Conservation (phyloP, 2,113 vertebrate species). For the Baryphthengus martii region DNA sequence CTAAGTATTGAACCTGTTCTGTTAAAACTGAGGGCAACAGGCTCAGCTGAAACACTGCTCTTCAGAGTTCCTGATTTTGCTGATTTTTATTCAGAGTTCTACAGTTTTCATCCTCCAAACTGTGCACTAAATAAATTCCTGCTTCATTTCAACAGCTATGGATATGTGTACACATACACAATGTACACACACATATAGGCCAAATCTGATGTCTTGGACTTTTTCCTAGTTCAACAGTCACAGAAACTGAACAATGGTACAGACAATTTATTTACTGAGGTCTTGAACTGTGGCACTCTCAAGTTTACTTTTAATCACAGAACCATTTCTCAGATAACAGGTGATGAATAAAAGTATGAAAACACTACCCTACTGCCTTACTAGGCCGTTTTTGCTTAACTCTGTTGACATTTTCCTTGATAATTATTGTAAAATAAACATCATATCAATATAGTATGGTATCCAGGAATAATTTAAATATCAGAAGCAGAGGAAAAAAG, state of each 20-base stretch:
- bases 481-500: neutral
- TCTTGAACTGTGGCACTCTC: neutral
- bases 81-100: neutral
- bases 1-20: neutral
- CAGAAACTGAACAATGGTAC: neutral
- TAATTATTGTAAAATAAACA: neutral
- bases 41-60: neutral
- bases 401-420: neutral
- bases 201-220: neutral
- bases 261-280: neutral
- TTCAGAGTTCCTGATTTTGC: neutral
- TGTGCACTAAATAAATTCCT: neutral
- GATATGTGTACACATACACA: neutral
- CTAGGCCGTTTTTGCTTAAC: neutral
- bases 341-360: neutral
- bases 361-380: neutral
- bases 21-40: neutral
- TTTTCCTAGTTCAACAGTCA: neutral
- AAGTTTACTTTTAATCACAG: neutral
- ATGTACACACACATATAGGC: neutral
- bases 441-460: neutral
- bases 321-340: neutral
- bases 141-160: neutral
- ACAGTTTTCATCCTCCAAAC: neutral
- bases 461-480: neutral